These are phyloP conservation scores for Anolis apletophallus DNA, from an alignment of 2,797 vertebrate species.

Conservation along the genomic window DNA sequence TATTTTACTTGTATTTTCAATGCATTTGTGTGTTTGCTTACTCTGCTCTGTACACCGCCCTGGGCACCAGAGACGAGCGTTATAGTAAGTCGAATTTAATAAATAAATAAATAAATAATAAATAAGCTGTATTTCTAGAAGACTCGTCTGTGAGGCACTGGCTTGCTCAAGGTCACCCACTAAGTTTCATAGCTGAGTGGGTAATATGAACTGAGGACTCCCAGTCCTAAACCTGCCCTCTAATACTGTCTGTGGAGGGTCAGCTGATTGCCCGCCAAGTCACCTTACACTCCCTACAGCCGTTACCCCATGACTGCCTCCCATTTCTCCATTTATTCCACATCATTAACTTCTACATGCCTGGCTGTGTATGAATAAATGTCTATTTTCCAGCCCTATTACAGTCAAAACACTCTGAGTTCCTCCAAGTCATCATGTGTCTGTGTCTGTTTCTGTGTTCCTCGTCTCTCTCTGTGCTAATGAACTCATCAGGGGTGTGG, in stretches of 20 bases:
- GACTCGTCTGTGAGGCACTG: background rate
- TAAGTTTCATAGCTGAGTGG: background rate
- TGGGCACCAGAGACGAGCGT: no score
- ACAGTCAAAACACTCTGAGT: constrained; percentile 5
- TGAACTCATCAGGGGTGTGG: constrained; percentile 43
- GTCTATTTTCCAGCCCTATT: constrained; percentile 4
- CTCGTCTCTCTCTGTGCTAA: constrained; percentile 21
- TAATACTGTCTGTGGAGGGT: background rate
- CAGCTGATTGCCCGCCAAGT: background rate
- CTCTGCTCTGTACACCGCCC: no score
- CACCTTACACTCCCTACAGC: background rate
- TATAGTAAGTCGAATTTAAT: no score
- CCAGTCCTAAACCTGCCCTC: no score
- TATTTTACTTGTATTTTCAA: no score
- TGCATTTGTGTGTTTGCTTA: no score
- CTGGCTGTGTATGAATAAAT: background rate
- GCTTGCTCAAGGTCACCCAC: background rate
- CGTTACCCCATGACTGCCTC: background rate
- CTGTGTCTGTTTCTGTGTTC: background rate
- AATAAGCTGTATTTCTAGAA: no score
- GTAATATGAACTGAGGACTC: background rate
- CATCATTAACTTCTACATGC: constrained; percentile 7
- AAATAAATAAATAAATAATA: no score
- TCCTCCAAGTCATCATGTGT: constrained; percentile 10
- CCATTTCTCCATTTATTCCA: constrained; percentile 4